phyloP scores from a whole-genome alignment of 2,113 vertebrate species.

The Pycnonotus jocosus region DNA sequence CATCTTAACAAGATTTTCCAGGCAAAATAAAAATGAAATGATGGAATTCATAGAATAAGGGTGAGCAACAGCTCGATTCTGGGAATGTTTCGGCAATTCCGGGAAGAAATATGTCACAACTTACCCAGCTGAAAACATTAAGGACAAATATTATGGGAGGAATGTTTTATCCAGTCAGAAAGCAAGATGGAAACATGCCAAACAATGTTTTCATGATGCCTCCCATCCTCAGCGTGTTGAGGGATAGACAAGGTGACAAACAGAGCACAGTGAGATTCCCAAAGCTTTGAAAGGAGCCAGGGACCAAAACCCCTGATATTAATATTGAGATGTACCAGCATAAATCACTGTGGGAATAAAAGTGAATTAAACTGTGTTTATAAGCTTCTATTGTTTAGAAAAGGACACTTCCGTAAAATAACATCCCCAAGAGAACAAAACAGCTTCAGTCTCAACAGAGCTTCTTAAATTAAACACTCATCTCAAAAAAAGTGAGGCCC shows the following conservation, averaged over 20 bases:
- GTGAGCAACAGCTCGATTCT: background rate
- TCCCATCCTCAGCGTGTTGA: background rate
- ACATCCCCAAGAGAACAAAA: background rate
- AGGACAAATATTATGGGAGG: background rate
- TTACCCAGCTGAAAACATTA: background rate
- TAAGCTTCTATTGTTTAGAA: background rate
- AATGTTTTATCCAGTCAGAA: background rate
- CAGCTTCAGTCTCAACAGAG: background rate
- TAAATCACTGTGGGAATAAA: background rate
- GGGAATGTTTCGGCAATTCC: background rate
- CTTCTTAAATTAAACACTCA: background rate
- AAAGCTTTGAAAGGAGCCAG: background rate
- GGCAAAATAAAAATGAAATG: background rate
- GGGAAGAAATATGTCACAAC: background rate
- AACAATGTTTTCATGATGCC: background rate
- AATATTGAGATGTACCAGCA: background rate
- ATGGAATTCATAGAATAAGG: background rate
- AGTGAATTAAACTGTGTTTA: background rate
- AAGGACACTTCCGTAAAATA: background rate
- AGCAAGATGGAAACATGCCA: background rate
- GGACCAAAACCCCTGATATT: fast-evolving
- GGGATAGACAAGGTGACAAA: background rate
- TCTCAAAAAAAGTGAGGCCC: background rate
- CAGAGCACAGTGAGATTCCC: background rate
- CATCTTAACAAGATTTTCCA: background rate